A percentile compares a stretch with the other conserved stretches of the same genome.
Conservation (phyloP, 1,140 invertebrate genomes). For the Drosophila elegans region DNA sequence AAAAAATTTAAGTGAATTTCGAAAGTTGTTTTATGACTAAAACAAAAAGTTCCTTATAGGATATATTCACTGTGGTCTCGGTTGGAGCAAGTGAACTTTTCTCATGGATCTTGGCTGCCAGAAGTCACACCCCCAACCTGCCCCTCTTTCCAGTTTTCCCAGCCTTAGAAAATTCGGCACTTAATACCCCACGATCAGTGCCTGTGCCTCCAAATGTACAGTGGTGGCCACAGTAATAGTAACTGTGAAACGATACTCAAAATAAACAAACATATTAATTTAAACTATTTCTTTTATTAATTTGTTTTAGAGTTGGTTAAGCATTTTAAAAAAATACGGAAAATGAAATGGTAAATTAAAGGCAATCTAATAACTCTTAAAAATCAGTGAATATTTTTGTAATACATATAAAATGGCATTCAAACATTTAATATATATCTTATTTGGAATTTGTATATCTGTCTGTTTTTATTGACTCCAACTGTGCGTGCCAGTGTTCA, state of each 20-base stretch:
- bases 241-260: no score
- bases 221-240: background rate
- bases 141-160: background rate
- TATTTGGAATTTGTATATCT: no score
- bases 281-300: no score
- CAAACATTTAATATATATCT: no score
- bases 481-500: conserved; percentile 6
- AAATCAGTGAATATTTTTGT: background rate
- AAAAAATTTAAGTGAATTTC: no score
- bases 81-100: conserved; percentile 19
- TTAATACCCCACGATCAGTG: conserved; percentile 10
- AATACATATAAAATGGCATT: background rate
- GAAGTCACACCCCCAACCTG: conserved; percentile 9
- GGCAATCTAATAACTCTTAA: no score
- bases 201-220: background rate
- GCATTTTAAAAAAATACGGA: no score
- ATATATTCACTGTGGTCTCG: conserved; percentile 6
- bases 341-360: no score
- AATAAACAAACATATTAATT: no score
- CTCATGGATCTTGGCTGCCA: conserved; percentile 16
- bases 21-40: no score
- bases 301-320: no score
- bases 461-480: background rate
- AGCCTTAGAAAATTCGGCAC: conserved; percentile 8
- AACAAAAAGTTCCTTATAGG: background rate